Evolutionary conservation across 2,797 vertebrate genomes (phyloP).

Genomic region (Sebastes wilsoni): DNA sequence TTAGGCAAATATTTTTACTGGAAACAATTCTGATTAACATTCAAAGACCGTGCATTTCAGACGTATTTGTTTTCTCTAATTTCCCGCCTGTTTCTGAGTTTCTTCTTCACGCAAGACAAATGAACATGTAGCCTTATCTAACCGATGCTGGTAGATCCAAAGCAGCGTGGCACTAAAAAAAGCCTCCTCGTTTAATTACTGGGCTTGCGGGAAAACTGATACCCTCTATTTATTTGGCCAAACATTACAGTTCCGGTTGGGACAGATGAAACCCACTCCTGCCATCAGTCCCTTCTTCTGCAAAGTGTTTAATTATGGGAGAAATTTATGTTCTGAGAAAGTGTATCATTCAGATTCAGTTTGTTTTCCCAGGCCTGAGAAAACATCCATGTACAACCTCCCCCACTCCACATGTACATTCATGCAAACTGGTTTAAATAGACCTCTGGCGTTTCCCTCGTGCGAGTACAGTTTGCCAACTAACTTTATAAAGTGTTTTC

Average conservation of each 20-base stretch:
- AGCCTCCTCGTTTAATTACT: constrained; percentile 69
- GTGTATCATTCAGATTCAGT: constrained; percentile 46
- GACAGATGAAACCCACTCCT: constrained; percentile 61
- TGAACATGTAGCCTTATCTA: constrained; percentile 53
- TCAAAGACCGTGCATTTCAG: constrained; percentile 27
- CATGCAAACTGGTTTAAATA: background rate
- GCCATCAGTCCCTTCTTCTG: constrained; percentile 52
- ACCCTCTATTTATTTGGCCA: constrained; percentile 74
- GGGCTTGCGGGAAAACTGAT: constrained; percentile 68
- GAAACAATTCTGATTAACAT: constrained; percentile 63
- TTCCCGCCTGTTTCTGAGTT: background rate
- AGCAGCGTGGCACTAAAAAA: constrained; percentile 54
- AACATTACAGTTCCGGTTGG: constrained; percentile 63
- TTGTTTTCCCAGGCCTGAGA: constrained; percentile 56
- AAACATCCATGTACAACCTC: constrained; percentile 10
- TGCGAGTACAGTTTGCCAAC: background rate
- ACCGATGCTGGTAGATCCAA: constrained; percentile 58
- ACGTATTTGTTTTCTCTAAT: constrained; percentile 1
- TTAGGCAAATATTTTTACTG: constrained; percentile 70
- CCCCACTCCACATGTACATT: constrained; percentile 9
- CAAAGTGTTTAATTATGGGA: constrained; percentile 75
- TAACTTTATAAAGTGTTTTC: background rate
- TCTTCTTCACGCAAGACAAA: constrained; percentile 34
- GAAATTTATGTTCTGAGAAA: constrained; percentile 72
- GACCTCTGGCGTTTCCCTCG: constrained; percentile 1